phyloP scores from a whole-genome alignment of 2,797 vertebrate genomes.

The Lithobates sylvaticus region DNA sequence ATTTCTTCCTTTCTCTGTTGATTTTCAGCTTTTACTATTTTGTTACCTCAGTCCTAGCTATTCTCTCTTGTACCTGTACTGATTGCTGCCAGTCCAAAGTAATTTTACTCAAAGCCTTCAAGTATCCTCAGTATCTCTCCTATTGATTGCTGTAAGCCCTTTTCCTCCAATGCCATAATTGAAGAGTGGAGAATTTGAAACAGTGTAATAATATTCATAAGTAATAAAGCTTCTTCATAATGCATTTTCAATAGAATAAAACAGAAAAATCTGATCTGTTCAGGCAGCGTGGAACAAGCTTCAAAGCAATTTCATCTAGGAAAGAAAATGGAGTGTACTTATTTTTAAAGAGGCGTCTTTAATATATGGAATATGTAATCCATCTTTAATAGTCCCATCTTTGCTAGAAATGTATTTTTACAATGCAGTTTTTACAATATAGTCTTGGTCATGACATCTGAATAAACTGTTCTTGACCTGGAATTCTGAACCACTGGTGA shows the following conservation, averaged over 20 bases:
- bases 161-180: slow-evolving; percentile 39
- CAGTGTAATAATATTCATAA: slow-evolving; percentile 61
- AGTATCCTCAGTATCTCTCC: slow-evolving; percentile 56
- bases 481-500: not conserved
- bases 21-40: slow-evolving; percentile 22
- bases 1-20: slow-evolving; percentile 40
- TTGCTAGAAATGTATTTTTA: not conserved
- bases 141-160: slow-evolving; percentile 57
- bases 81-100: slow-evolving; percentile 56
- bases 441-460: not conserved
- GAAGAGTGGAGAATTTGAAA: slow-evolving; percentile 56
- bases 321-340: slow-evolving; percentile 46
- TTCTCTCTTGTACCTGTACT: slow-evolving; percentile 44
- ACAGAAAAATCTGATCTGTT: slow-evolving; percentile 39
- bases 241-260: slow-evolving; percentile 55
- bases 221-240: slow-evolving; percentile 60
- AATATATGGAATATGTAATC: slow-evolving; percentile 37
- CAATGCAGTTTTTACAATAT: slow-evolving; percentile 15
- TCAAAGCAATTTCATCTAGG: slow-evolving; percentile 44
- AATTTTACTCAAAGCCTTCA: slow-evolving; percentile 60
- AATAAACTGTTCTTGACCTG: slow-evolving; percentile 8
- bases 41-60: slow-evolving; percentile 42
- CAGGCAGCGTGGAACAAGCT: slow-evolving; percentile 23
- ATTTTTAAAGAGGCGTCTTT: slow-evolving; percentile 44
- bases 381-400: slow-evolving; percentile 9